These are phyloP conservation scores for Chondrilla cf. caribensis DNA, from an alignment of 37 sponge, comb jelly and placozoan genomes.

Conservation along the genomic window DNA sequence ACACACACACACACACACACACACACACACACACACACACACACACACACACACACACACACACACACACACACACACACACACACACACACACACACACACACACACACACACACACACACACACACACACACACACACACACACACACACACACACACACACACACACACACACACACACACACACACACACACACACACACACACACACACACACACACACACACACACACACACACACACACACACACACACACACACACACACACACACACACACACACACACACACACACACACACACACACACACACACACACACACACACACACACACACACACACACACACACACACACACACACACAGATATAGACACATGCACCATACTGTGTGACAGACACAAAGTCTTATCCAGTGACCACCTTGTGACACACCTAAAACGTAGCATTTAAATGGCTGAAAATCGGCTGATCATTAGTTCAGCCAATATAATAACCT, in stretches of 20 bases:
- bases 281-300: neutral
- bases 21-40: conserved; percentile 18
- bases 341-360: conserved; percentile 17
- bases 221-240: conserved; percentile 25
- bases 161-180: neutral
- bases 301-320: neutral
- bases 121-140: too few species aligned
- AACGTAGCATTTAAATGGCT: too few species aligned
- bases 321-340: neutral
- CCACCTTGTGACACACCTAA: too few species aligned
- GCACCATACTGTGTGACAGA: neutral
- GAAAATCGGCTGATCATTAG: too few species aligned
- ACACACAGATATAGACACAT: neutral
- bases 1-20: conserved; percentile 22
- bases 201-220: conserved; percentile 25
- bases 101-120: too few species aligned
- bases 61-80: neutral
- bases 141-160: too few species aligned
- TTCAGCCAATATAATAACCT: too few species aligned
- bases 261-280: conserved; percentile 1
- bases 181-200: conserved; percentile 27
- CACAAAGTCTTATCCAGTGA: neutral
- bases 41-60: neutral
- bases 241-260: conserved; percentile 27
- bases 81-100: too few species aligned